Conservation (phyloP, 2,797 vertebrate species). For the Acanthopagrus latus region DNA sequence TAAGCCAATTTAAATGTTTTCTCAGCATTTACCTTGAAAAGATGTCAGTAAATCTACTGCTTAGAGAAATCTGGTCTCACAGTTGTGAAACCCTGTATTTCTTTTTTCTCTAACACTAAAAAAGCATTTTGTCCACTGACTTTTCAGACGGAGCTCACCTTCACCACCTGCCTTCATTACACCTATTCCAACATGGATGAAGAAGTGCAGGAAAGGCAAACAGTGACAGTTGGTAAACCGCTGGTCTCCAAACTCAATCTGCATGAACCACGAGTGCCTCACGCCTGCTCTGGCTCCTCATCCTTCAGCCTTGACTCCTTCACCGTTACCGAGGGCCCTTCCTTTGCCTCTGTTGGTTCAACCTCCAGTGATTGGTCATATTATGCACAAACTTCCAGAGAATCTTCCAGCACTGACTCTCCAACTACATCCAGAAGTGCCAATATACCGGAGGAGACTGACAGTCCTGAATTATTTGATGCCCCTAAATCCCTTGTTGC, state of each 20-base stretch:
- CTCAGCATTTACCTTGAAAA: neutral
- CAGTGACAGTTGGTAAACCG: conserved; percentile 87
- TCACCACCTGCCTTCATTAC: conserved; percentile 89
- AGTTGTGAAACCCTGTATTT: neutral
- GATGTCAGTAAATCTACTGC: neutral
- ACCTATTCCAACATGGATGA: conserved; percentile 87
- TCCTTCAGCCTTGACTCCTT: conserved; percentile 64
- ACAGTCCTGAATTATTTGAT: conserved; percentile 66
- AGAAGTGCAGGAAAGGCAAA: conserved; percentile 84
- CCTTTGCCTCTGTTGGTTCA: conserved; percentile 50
- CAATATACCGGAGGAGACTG: conserved; percentile 86
- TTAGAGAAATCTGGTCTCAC: neutral
- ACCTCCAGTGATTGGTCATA: conserved; percentile 57
- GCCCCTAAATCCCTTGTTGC: conserved; percentile 54
- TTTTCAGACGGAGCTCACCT: conserved; percentile 86
- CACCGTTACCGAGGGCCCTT: conserved; percentile 57
- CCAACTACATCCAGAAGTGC: conserved; percentile 40
- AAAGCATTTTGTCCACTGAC: conserved; percentile 28
- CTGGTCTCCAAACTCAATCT: conserved; percentile 92
- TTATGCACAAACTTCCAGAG: conserved; percentile 28
- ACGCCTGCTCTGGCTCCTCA: conserved; percentile 42
- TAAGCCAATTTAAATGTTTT: neutral
- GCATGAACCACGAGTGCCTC: conserved; percentile 65
- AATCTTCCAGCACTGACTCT: neutral
- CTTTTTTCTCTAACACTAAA: neutral